These are phyloP conservation scores for Corapipo altera DNA, from an alignment of 2,113 vertebrate species.

Conservation along the genomic window DNA sequence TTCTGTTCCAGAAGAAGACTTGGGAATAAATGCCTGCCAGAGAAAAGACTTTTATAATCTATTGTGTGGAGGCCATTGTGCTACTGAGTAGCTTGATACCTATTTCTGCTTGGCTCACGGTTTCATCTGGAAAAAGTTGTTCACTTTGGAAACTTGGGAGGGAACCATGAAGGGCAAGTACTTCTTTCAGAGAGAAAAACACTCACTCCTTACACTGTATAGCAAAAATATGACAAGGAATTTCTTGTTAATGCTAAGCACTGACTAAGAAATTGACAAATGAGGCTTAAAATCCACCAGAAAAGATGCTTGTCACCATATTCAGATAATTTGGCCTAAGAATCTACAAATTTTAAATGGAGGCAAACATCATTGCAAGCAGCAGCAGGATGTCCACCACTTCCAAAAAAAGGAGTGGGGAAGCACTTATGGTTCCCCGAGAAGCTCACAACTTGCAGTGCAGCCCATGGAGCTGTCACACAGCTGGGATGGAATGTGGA, in stretches of 20 bases:
- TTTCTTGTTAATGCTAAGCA: neutral
- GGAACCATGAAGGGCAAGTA: neutral
- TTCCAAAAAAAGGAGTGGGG: neutral
- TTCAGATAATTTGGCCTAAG: neutral
- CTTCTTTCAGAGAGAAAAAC: neutral
- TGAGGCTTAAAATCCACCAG: neutral
- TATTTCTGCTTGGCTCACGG: conserved; percentile 26
- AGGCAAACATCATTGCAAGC: neutral
- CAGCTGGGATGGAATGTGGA: fast-evolving
- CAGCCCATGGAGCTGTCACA: neutral
- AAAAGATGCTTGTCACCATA: neutral
- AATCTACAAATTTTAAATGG: neutral
- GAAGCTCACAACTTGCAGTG: neutral
- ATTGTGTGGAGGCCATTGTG: neutral
- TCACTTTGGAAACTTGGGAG: neutral
- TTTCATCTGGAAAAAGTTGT: neutral
- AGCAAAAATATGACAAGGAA: neutral
- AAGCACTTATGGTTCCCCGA: neutral
- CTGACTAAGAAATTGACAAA: neutral
- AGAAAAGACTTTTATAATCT: conserved; percentile 9
- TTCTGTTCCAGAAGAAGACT: conserved; percentile 47
- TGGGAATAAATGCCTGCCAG: conserved; percentile 24
- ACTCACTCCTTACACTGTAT: neutral
- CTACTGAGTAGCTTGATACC: conserved; percentile 2
- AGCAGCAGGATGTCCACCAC: neutral